phyloP scores from a whole-genome alignment of 2,797 vertebrate genomes.

The Emydoidea blandingii region DNA sequence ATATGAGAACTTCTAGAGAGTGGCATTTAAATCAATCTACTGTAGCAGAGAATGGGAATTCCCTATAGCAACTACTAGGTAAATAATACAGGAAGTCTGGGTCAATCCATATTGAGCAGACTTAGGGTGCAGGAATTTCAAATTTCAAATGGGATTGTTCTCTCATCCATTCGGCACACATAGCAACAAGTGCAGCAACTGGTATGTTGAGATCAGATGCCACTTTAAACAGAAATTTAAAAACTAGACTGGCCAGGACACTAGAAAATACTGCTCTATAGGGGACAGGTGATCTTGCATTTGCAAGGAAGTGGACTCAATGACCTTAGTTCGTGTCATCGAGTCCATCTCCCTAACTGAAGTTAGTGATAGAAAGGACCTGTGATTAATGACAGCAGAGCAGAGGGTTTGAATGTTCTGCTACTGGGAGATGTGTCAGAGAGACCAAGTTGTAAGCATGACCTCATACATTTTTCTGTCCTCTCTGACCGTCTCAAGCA shows the following conservation, averaged over 20 bases:
- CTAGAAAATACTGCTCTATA: not conserved
- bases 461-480: slow-evolving; percentile 32
- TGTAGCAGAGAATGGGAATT: not conserved
- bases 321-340: not conserved
- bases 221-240: slow-evolving; percentile 11
- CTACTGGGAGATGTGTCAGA: slow-evolving; percentile 10
- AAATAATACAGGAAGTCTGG: not conserved
- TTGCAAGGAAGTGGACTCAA: not conserved
- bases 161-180: not conserved
- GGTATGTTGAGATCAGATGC: not conserved
- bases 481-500: slow-evolving; percentile 16
- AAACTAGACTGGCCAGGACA: not conserved
- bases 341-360: not conserved
- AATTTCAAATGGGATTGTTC: not conserved
- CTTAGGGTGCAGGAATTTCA: not conserved
- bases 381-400: slow-evolving; percentile 41
- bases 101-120: not conserved
- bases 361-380: slow-evolving; percentile 24
- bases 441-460: slow-evolving; percentile 4
- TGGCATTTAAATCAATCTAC: not conserved
- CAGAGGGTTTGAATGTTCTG: slow-evolving; percentile 44
- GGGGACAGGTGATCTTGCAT: not conserved
- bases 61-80: not conserved
- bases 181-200: not conserved
- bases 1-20: not conserved